phyloP scores from a whole-genome alignment of 1,140 invertebrate genomes.

The Drosophila navojoa region DNA sequence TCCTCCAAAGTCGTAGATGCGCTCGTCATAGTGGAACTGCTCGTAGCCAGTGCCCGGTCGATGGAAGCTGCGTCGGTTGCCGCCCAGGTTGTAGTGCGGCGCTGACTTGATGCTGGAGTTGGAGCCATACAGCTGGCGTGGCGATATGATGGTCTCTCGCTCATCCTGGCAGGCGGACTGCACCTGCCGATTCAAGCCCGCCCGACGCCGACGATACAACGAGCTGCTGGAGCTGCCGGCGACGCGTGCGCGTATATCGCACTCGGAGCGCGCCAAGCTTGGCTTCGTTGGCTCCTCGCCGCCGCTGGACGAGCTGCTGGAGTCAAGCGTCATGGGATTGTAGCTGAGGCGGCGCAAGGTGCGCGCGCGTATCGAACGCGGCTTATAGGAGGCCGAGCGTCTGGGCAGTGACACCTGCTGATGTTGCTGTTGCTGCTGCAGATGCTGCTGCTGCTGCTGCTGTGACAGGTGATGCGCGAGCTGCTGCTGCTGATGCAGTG shows the following conservation, averaged over 20 bases:
- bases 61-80: conserved; percentile 64
- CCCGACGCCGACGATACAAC: conserved; percentile 62
- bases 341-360: conserved; percentile 85
- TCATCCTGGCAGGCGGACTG: conserved; percentile 72
- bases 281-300: conserved; percentile 70
- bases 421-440: conserved; percentile 12
- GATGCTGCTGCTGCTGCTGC: conserved; percentile 3
- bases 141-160: conserved; percentile 61
- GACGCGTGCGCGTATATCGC: conserved; percentile 80
- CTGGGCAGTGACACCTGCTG: conserved; percentile 40
- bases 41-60: conserved; percentile 53
- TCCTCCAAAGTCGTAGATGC: conserved; percentile 81
- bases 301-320: conserved; percentile 83
- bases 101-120: conserved; percentile 84
- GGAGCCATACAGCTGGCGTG: conserved; percentile 82
- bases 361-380: conserved; percentile 84
- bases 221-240: conserved; percentile 55
- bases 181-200: conserved; percentile 65
- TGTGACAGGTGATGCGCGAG: background rate
- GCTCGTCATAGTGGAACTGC: conserved; percentile 76
- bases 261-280: conserved; percentile 83
- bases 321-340: conserved; percentile 85
- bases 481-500: conserved; percentile 11
- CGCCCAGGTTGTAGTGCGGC: conserved; percentile 80
- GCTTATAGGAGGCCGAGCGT: conserved; percentile 74